Conservation (phyloP, 2,888 invertebrate species). For the Pristionchus arcanus region DNA sequence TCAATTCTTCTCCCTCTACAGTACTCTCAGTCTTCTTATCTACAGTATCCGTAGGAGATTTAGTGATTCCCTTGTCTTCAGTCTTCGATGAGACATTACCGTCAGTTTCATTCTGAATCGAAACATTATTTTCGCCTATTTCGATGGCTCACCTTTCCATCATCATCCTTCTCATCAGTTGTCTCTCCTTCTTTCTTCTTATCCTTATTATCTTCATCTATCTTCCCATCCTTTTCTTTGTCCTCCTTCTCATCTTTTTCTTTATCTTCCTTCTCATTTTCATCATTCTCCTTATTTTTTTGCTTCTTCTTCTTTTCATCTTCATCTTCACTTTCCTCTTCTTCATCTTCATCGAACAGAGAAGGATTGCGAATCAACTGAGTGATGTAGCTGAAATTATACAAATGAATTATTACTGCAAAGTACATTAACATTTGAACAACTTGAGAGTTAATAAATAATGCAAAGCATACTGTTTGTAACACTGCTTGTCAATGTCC, state of each 20-base stretch:
- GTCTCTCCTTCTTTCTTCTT: background rate
- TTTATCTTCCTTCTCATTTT: background rate
- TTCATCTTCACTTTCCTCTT: slow-evolving; percentile 25
- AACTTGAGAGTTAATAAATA: background rate
- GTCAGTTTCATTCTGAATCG: background rate
- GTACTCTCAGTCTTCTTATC: background rate
- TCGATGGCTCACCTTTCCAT: background rate
- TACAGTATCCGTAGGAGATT: background rate
- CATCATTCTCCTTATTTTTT: background rate
- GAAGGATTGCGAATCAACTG: background rate
- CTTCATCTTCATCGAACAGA: slow-evolving; percentile 40
- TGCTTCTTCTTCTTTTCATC: background rate
- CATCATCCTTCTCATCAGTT: background rate
- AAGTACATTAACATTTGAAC: no score
- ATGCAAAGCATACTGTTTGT: slow-evolving; percentile 53
- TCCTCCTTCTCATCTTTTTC: background rate
- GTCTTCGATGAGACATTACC: background rate
- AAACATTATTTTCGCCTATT: background rate
- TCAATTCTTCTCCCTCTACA: background rate
- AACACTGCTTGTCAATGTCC: slow-evolving; percentile 58
- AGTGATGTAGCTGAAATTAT: slow-evolving; percentile 14
- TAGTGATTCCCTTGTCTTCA: background rate
- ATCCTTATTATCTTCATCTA: background rate
- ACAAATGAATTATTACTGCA: no score
- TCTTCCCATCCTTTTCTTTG: slow-evolving; percentile 2